phyloP scores from a whole-genome alignment of 2,888 invertebrate genomes.

The Polydrusus cervinus region DNA sequence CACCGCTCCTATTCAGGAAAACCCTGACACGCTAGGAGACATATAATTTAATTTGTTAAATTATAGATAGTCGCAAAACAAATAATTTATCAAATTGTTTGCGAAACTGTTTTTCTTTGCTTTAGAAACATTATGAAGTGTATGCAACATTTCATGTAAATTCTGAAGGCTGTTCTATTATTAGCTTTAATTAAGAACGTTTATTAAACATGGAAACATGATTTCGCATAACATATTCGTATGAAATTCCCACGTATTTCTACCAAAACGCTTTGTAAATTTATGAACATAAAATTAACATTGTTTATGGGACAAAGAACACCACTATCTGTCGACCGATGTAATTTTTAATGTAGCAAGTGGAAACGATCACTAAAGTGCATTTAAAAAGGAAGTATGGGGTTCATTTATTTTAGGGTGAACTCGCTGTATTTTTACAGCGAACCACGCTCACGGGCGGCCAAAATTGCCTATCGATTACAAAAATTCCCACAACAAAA shows the following conservation, averaged over 20 bases:
- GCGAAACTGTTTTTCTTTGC: too few species aligned
- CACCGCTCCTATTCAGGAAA: too few species aligned
- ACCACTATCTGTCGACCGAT: conserved; percentile 5
- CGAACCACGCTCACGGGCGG: too few species aligned
- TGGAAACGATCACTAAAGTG: conserved; percentile 16
- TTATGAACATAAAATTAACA: conserved; percentile 12
- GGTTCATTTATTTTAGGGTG: conserved; percentile 9
- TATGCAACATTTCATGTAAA: too few species aligned
- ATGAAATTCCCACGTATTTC: conserved; percentile 21
- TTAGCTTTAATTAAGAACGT: conserved; percentile 12
- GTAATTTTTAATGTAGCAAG: conserved; percentile 29
- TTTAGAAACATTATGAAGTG: too few species aligned
- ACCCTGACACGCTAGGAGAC: too few species aligned
- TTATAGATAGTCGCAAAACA: too few species aligned
- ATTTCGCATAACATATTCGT: conserved; percentile 6
- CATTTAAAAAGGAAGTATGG: conserved; percentile 18
- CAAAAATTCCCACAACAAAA: too few species aligned
- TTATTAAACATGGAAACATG: background rate
- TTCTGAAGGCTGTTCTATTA: conserved; percentile 11
- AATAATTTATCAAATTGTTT: too few species aligned
- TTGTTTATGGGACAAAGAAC: conserved; percentile 19
- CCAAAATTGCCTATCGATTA: too few species aligned
- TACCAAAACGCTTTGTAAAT: conserved; percentile 25
- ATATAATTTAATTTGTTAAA: too few species aligned
- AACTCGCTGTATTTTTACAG: too few species aligned